Base-by-base conservation (phyloP, 1,140 invertebrate species). In the Caenorhabditis tropicalis region DNA sequence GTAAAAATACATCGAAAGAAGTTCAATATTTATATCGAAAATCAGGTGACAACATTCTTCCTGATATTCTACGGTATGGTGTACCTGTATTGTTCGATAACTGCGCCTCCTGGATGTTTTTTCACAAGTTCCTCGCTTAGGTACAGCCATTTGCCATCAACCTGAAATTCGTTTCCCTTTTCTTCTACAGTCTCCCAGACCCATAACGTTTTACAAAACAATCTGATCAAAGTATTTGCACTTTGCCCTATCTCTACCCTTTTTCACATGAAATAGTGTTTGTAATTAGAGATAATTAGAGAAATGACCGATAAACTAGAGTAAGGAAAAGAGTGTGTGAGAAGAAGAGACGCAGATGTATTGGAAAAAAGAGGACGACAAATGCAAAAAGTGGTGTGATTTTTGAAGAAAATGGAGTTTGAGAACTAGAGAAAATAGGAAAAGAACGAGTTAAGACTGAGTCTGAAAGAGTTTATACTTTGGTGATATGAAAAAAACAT, bases 61-160 rank as follows among this genome's bases (percentile, higher is more conserved):
- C 48, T 82, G 79, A 36, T 27, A 15, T 46, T 10, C 65, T 80
- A 81, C 29, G 7, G 15, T 86, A 27, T 48, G 27, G 81, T 81
- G 27, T 33, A 90, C 89, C 82, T 88, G 81, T 90, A 90, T 65
- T 90, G 90, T 19, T 84, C 87, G 58, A 90, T 89, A n/a, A 90
- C 89, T 12, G 85, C 53, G n/a, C 89, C 89, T 16, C 89, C 89
- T 29, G 90, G 89, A 79, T 90, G 89, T 24, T 84, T 89, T 29
- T 82, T 82, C 46, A 90, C 82, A 36, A 91, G 88, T 43, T 90
- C 88, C 24, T 88, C 80, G 79, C 46, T 85, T 10, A 90, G 43
- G 15, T 70, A 48, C 6, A 91, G 60, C 89, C 89, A 90, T 82
- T 89, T 89, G 19, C 86, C 87, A 80, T 91, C 89, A 39, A 90